A percentile compares a stretch with the other conserved stretches of the same genome.
Evolutionary conservation across 2,113 vertebrate genomes (phyloP).

Genomic region (Psittacula cyanocephala): DNA sequence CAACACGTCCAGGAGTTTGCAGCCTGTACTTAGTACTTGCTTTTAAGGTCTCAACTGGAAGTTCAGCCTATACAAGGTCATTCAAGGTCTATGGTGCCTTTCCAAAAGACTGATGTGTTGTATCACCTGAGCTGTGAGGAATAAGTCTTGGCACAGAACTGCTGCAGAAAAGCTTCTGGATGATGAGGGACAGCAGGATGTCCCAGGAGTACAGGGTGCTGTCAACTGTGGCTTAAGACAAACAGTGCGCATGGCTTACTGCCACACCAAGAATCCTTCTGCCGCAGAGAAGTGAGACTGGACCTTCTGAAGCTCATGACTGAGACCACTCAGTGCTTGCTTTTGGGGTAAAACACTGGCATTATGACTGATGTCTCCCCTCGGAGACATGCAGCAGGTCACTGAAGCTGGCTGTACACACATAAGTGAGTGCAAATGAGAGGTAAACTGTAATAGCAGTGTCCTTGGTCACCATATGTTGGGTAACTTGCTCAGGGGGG

Average conservation of each 20-base stretch:
- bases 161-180: neutral
- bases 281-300: neutral
- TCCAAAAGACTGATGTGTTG: rapidly evolving
- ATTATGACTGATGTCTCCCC: neutral
- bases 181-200: neutral
- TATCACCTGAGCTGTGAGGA: neutral
- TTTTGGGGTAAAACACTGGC: rapidly evolving
- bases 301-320: neutral
- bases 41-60: neutral
- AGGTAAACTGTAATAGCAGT: neutral
- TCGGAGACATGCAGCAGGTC: neutral
- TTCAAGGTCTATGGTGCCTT: neutral
- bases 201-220: neutral
- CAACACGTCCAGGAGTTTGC: neutral
- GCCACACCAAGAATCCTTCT: neutral
- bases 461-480: rapidly evolving
- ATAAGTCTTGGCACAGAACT: neutral
- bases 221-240: neutral
- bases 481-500: neutral
- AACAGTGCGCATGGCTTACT: neutral
- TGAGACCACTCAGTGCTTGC: neutral
- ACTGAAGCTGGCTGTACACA: neutral
- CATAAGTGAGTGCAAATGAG: neutral
- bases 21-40: neutral
- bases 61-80: neutral